These are phyloP conservation scores for Poeciliopsis paucimaculata DNA, from an alignment of 2,797 vertebrate genomes.

Conservation along the genomic window DNA sequence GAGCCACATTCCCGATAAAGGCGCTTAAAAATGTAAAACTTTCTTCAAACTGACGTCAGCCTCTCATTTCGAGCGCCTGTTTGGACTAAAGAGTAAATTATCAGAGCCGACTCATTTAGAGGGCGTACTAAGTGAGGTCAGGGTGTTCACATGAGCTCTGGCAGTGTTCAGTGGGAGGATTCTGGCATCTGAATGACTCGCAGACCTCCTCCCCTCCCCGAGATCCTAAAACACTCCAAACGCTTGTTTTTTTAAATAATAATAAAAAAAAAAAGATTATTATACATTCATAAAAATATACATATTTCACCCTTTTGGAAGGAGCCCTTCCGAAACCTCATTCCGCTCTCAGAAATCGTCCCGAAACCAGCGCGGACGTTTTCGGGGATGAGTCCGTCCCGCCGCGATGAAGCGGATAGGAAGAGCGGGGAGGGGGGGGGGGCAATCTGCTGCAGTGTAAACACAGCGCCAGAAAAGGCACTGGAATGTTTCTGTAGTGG, in stretches of 20 bases:
- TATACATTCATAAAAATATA: neutral
- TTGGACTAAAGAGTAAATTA: constrained; percentile 54
- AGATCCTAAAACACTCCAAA: constrained; percentile 16
- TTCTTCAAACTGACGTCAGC: constrained; percentile 26
- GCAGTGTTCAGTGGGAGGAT: constrained; percentile 62
- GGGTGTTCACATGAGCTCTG: constrained; percentile 68
- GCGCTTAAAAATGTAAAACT: constrained; percentile 19
- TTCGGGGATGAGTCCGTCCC: constrained; percentile 35
- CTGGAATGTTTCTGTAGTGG: constrained; percentile 83
- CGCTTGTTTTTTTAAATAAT: neutral
- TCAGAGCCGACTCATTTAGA: constrained; percentile 58
- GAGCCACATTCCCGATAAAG: constrained; percentile 17
- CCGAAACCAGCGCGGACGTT: neutral
- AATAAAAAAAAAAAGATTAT: neutral
- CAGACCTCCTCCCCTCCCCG: constrained; percentile 39
- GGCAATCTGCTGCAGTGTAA: constrained; percentile 78
- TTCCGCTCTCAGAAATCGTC: constrained; percentile 10
- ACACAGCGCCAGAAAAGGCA: constrained; percentile 81
- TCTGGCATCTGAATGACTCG: constrained; percentile 59
- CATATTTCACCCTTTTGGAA: neutral
- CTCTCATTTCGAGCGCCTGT: constrained; percentile 25
- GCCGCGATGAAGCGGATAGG: constrained; percentile 46
- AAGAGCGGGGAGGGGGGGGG: constrained; percentile 45
- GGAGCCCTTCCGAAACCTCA: neutral
- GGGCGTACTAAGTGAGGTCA: constrained; percentile 66